Evolutionary conservation across 2,888 invertebrate genomes (phyloP).

Genomic region (Diadegma fenestrale): DNA sequence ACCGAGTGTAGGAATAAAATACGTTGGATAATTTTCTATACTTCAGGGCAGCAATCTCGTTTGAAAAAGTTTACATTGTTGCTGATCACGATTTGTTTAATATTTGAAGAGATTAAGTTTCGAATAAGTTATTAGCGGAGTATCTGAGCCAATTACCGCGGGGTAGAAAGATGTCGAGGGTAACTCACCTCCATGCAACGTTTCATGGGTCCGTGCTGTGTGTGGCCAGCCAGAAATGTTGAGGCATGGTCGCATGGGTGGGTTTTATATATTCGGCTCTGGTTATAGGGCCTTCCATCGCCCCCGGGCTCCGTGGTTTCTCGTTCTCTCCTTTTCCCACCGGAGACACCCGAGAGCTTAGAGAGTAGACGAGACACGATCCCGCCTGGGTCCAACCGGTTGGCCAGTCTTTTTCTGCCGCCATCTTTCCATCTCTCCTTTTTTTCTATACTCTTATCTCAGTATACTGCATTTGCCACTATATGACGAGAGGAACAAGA

Average conservation of each 20-base stretch:
- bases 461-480: conserved; percentile 41
- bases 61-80: background rate
- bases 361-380: conserved; percentile 76
- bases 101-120: conserved; percentile 18
- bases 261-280: conserved; percentile 65
- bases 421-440: conserved; percentile 81
- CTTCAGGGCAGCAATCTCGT: conserved; percentile 8
- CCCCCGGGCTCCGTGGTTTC: conserved; percentile 67
- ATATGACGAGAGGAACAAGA: conserved; percentile 47
- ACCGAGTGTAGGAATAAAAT: conserved; percentile 1
- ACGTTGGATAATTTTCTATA: conserved; percentile 4
- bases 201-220: conserved; percentile 41
- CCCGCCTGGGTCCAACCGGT: conserved; percentile 80
- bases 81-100: conserved; percentile 28
- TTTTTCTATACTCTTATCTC: conserved; percentile 71
- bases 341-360: conserved; percentile 72
- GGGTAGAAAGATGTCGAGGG: conserved; percentile 38
- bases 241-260: conserved; percentile 57
- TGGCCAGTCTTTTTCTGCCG: conserved; percentile 81
- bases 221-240: conserved; percentile 55
- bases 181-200: conserved; percentile 7
- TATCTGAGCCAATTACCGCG: conserved; percentile 41
- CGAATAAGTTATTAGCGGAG: conserved; percentile 40
- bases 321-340: conserved; percentile 49
- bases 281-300: conserved; percentile 72